These are phyloP conservation scores for Listronotus bonariensis DNA, from an alignment of 1,140 invertebrate genomes.

Conservation along the genomic window DNA sequence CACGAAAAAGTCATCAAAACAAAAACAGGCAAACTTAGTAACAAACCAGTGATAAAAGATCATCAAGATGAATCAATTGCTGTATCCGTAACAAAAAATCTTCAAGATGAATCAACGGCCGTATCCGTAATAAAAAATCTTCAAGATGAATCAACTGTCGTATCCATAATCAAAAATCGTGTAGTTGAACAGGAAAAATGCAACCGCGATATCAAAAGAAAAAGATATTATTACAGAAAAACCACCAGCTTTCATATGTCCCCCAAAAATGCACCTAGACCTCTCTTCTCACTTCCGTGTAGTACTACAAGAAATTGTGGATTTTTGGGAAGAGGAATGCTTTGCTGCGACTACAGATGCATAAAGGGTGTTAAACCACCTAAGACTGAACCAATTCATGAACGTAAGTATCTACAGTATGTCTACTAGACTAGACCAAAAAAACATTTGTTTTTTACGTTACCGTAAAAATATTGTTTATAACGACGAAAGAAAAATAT, in stretches of 20 bases:
- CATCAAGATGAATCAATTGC: constrained; percentile 1
- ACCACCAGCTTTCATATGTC: constrained; percentile 32
- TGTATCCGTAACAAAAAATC: no score
- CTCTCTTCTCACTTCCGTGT: constrained; percentile 44
- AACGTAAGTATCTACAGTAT: no score
- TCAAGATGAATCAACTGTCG: not conserved
- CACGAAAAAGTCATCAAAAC: constrained; percentile 7
- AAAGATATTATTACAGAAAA: not conserved
- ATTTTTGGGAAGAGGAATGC: constrained; percentile 34
- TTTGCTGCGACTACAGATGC: constrained; percentile 57
- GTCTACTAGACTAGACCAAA: no score
- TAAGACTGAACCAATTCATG: constrained; percentile 59
- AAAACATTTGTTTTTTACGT: no score
- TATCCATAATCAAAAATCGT: not conserved
- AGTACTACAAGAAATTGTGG: constrained; percentile 40
- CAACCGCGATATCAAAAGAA: no score
- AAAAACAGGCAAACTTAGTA: constrained; percentile 5
- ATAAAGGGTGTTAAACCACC: constrained; percentile 63
- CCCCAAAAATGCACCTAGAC: constrained; percentile 30
- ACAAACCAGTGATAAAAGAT: constrained; percentile 11
- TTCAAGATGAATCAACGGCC: not conserved
- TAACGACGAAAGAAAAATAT: no score
- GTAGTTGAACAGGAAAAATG: not conserved
- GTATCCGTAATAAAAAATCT: constrained; percentile 1
- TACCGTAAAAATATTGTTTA: no score